Evolutionary conservation across 2,113 vertebrate species (phyloP).

Genomic region (Oreotrochilus melanogaster): DNA sequence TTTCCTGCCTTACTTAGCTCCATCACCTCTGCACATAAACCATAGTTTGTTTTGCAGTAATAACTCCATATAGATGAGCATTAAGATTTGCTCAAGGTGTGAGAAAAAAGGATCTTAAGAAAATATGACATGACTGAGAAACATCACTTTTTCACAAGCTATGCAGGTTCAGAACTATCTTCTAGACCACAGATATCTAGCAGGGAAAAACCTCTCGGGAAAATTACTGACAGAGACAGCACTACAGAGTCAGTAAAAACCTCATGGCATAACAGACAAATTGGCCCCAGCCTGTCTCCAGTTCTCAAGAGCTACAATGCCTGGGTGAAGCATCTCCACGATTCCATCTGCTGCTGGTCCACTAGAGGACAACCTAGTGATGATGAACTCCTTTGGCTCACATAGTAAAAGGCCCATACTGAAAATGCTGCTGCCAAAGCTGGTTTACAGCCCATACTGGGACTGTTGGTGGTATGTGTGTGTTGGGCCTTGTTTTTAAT

Average conservation of each 20-base stretch:
- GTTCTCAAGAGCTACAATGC: background rate
- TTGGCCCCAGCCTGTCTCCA: background rate
- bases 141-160: background rate
- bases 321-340: background rate
- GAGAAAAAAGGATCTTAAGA: background rate
- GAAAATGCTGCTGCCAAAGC: background rate
- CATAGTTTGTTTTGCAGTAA: background rate
- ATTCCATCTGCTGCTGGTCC: background rate
- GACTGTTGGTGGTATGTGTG: background rate
- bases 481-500: background rate
- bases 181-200: background rate
- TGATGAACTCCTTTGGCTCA: background rate
- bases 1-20: background rate
- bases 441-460: background rate
- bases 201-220: background rate
- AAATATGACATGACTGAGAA: background rate
- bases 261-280: background rate
- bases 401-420: background rate
- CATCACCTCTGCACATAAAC: background rate
- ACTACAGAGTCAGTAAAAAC: background rate
- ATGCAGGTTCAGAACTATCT: background rate
- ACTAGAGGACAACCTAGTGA: conserved; percentile 57
- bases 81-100: background rate
- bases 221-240: background rate
- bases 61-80: background rate